Conservation (phyloP, 1,140 invertebrate species). For the Drosophila teissieri region DNA sequence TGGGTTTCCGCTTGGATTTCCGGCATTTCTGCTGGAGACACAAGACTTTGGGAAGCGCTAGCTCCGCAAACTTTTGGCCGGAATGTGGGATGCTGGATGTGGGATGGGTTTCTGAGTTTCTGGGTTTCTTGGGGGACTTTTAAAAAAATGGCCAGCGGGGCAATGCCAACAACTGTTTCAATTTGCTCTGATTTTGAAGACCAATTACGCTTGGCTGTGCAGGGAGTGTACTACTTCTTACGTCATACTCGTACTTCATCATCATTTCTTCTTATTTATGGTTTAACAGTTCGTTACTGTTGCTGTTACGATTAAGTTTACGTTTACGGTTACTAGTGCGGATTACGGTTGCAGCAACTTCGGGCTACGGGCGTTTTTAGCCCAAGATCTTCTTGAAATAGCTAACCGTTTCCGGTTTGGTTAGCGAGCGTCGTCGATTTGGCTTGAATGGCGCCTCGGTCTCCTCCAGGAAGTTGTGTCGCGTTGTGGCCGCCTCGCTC, state of each 20-base stretch:
- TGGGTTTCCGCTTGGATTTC: constrained; percentile 71
- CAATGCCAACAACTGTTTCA: constrained; percentile 53
- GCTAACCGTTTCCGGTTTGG: constrained; percentile 84
- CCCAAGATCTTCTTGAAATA: constrained; percentile 84
- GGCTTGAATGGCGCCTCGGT: constrained; percentile 82
- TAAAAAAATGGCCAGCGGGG: constrained; percentile 26
- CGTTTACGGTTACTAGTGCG: constrained; percentile 51
- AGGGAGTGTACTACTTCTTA: constrained; percentile 4
- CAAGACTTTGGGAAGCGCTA: background rate
- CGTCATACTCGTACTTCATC: background rate
- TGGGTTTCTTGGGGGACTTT: background rate
- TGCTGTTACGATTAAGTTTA: constrained; percentile 43
- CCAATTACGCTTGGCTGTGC: constrained; percentile 58
- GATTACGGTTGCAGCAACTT: constrained; percentile 7
- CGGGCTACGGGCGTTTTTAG: constrained; percentile 33
- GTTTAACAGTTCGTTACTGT: constrained; percentile 54
- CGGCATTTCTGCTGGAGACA: constrained; percentile 37
- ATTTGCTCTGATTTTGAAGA: constrained; percentile 64
- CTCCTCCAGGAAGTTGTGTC: constrained; percentile 80
- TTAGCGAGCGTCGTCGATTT: constrained; percentile 83
- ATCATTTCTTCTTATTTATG: constrained; percentile 21
- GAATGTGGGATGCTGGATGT: constrained; percentile 31
- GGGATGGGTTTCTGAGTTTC: too few species aligned
- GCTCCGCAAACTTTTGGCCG: constrained; percentile 36
- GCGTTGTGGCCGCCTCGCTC: constrained; percentile 46